Evolutionary conservation across 2,888 invertebrate genomes (phyloP), one percentile per base, ranked within the genome.

Genomic region (Oxytorus armatus): DNA sequence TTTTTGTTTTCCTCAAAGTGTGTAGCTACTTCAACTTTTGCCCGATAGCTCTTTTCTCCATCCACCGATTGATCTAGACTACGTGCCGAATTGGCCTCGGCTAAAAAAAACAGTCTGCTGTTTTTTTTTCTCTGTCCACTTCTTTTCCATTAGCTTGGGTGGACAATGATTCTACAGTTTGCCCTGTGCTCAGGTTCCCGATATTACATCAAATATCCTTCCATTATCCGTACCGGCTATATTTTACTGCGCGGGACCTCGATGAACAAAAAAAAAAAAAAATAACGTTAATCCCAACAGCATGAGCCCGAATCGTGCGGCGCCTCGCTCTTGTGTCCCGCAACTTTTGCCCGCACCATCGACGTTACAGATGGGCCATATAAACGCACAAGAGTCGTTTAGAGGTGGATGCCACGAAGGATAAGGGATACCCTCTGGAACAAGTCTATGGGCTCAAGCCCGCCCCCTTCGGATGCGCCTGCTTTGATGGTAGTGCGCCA

Each of bases 331-430:
- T 61, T 23, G 73, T 68, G 59, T 66, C 66, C 77, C 78, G 57
- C 83, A 83, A 84, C 79, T 81, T 87, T 85, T 79, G 78, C 78
- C 65, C 70, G 69, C 68, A 73, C 79, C 65, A 42, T 82, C 77
- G 74, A 57, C 80, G 80, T 86, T 85, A 89, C 83, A 87, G 87
- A 89, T 89, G 85, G 82, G 76, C 61, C 73, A 76, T 82, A 84
- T 87, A 84, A 86, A 79, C 77, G 85, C 81, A 72, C 78, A 72
- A 65, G 81, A 82, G 85, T 86, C 86, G 87, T 88, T 87, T 85
- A 84, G 83, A 81, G 84, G 82, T 77, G 68, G 77, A 83, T 74
- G 81, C 74, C 23, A 77, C 70, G 81, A 65, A 66, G 70, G 36
- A 81, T 73, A 61, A 42, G 63, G 49, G 79, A 75, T 66, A 80